Evolutionary conservation across 2,888 invertebrate genomes (phyloP), one percentile per base, ranked within the genome.

Genomic region (Drosophila phalerata): DNA sequence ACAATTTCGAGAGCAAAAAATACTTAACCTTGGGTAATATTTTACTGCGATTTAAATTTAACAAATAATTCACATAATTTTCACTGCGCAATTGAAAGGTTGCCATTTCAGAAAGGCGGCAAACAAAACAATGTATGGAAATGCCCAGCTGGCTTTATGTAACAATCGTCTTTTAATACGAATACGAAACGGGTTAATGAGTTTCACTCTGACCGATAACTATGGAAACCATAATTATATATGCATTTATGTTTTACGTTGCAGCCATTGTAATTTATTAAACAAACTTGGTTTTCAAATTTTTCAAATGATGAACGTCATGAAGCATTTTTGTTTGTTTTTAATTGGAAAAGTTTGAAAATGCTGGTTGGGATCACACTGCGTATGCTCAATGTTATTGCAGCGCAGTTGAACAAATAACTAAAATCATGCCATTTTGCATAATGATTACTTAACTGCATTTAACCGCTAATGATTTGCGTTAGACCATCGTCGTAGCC

Each of bases 391-490:
- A 45, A 55, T 38, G 9, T 15, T 22, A 22, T n/a, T 25, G 37
- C 47, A 32, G 32, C 34, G 56, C 30, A 40, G 48, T 3, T 40
- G 13, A 52, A 48, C 28, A 37, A 43, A 6, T 15, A 32, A 25
- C 43, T 28, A 19, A 55, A 40, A 25, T 58, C 28, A 17, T 40
- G 10, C 5, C 30, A 22, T 30, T 30, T 17, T 40, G 28, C n/a
- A 10, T 56, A 43, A 30, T 42, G 22, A n/a, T 17, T 19, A 30
- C 38, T 47, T 6, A 40, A 30, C 30, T 30, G 13, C 15, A 17
- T 45, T 74, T 72, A 87, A 38, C 79, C 85, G 28, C 75, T 68
- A 47, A 84, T 84, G 66, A 83, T 69, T 73, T 84, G 83, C 56
- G 83, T 82, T 1, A 87, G 51, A 4, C 68, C 85, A 42, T 66